phyloP scores from a whole-genome alignment of 2,888 invertebrate species.

The Notodonta dromedarius region DNA sequence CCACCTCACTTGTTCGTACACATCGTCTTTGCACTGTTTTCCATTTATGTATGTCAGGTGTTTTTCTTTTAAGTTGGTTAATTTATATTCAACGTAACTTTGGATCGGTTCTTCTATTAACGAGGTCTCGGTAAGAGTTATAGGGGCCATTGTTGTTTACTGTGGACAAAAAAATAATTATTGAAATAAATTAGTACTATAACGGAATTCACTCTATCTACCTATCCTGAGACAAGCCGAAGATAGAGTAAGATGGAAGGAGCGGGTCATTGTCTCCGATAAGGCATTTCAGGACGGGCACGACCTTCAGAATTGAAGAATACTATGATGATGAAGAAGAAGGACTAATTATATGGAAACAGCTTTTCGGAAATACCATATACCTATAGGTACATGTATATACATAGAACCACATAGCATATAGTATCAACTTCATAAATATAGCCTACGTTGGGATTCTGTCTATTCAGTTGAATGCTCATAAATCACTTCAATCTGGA shows the following conservation, averaged over 20 bases:
- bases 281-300: too few species aligned
- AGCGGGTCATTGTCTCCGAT: too few species aligned
- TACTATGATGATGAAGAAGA: too few species aligned
- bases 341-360: too few species aligned
- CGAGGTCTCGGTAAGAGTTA: slow-evolving; percentile 46
- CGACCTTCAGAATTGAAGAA: too few species aligned
- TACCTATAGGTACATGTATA: neutral
- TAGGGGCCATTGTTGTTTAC: slow-evolving; percentile 46
- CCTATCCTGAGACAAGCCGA: too few species aligned
- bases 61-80: slow-evolving; percentile 28
- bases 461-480: neutral
- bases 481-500: neutral
- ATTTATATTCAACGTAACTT: slow-evolving; percentile 34
- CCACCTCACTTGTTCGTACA: slow-evolving; percentile 53
- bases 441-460: neutral
- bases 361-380: neutral
- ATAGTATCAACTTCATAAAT: neutral
- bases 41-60: slow-evolving; percentile 13
- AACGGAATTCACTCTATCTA: too few species aligned
- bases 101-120: slow-evolving; percentile 29
- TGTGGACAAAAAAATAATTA: slow-evolving; percentile 25
- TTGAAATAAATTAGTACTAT: too few species aligned
- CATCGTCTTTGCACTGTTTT: slow-evolving; percentile 9
- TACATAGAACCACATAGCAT: too few species aligned
- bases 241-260: too few species aligned